Conservation (phyloP, 2,797 vertebrate genomes). For the Eupleurogrammus muticus region DNA sequence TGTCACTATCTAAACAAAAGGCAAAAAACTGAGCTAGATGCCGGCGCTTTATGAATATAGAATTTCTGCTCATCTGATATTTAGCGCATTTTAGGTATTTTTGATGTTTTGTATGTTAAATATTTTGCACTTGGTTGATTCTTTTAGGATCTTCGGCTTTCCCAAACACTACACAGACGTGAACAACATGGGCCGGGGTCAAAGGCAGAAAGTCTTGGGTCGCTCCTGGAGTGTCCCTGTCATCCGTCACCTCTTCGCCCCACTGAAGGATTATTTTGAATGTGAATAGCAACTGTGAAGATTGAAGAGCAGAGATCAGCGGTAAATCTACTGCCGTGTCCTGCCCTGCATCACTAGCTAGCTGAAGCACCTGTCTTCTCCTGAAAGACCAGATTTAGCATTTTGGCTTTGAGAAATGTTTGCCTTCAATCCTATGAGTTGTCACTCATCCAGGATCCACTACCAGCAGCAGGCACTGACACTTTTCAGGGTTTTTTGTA, state of each 20-base stretch:
- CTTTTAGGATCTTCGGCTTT: slow-evolving; percentile 93
- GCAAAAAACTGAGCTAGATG: too few species aligned
- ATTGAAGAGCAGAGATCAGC: not conserved
- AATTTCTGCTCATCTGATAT: too few species aligned
- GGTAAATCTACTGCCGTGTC: slow-evolving; percentile 40
- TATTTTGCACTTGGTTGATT: not conserved
- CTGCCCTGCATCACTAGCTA: slow-evolving; percentile 7
- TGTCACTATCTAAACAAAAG: too few species aligned
- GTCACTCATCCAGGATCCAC: slow-evolving; percentile 27
- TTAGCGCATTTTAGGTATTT: too few species aligned
- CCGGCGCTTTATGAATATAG: too few species aligned
- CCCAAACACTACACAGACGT: slow-evolving; percentile 95
- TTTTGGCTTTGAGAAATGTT: slow-evolving; percentile 46
- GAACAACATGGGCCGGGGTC: slow-evolving; percentile 87
- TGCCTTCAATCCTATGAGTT: slow-evolving; percentile 24
- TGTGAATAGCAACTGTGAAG: slow-evolving; percentile 82
- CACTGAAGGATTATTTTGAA: slow-evolving; percentile 96
- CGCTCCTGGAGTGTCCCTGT: slow-evolving; percentile 95
- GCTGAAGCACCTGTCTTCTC: slow-evolving; percentile 25
- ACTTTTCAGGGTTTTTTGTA: slow-evolving; percentile 42
- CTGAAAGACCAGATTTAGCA: slow-evolving; percentile 8
- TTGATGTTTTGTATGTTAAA: not conserved
- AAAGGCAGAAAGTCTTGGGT: slow-evolving; percentile 92
- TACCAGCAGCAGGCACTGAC: slow-evolving; percentile 55
- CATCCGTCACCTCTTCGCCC: slow-evolving; percentile 94